A percentile compares a stretch with the other conserved stretches of the same genome.
Evolutionary conservation across 2,888 invertebrate genomes (phyloP).

Genomic region (Fabriciana adippe): DNA sequence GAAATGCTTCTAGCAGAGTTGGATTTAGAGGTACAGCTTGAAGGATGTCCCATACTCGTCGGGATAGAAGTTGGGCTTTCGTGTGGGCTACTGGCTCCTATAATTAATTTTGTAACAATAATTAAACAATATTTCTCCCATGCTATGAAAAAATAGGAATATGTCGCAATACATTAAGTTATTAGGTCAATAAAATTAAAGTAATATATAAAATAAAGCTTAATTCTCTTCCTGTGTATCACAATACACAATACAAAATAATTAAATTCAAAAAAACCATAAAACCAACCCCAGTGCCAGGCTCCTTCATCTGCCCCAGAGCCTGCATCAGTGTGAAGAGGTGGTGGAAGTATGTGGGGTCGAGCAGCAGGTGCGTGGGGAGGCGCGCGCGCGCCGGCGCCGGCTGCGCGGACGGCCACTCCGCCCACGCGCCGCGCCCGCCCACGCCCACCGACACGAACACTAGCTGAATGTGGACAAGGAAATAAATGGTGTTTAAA

Average conservation of each 20-base stretch:
- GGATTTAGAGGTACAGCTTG: conserved; percentile 96
- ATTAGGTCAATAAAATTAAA: no score
- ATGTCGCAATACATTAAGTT: no score
- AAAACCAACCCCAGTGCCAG: conserved; percentile 84
- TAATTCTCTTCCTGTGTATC: no score
- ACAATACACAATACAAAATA: no score
- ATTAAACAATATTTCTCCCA: no score
- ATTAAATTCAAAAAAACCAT: neutral
- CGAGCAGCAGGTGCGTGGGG: conserved; percentile 91
- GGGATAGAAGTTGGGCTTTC: conserved; percentile 93
- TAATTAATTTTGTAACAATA: conserved; percentile 32
- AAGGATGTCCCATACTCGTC: conserved; percentile 97
- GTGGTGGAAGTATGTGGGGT: conserved; percentile 94
- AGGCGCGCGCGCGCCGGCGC: conserved; percentile 93
- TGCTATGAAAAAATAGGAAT: no score
- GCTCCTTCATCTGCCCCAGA: conserved; percentile 92
- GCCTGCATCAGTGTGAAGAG: conserved; percentile 95
- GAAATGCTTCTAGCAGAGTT: conserved; percentile 91
- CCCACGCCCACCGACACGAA: conserved; percentile 95
- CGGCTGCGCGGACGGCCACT: conserved; percentile 93
- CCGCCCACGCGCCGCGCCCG: conserved; percentile 85
- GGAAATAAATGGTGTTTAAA: no score
- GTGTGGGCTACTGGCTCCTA: conserved; percentile 89
- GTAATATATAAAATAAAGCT: no score
- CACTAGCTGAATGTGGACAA: conserved; percentile 84